Evolutionary conservation across 2,113 vertebrate genomes (phyloP), one percentile per base, ranked within the genome.

Genomic region (Rhynchopsitta pachyrhyncha): DNA sequence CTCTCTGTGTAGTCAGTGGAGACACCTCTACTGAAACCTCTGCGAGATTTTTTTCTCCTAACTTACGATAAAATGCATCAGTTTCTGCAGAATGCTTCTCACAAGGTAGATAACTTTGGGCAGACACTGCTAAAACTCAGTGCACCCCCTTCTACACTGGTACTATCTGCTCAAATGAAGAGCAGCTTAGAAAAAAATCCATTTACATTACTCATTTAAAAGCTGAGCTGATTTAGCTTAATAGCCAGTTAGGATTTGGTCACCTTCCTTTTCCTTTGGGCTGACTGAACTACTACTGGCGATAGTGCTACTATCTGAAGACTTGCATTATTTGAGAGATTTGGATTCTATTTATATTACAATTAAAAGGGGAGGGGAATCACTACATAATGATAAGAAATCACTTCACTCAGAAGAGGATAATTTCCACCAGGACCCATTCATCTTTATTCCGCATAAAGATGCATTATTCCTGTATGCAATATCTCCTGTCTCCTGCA

Each of bases 331-430:
- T 97, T 83, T 33, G 23, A 93, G 81, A 92, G 76, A 15, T 88
- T 93, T 55, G 33, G 77, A 70, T 93, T 91, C 41, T 95, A 50
- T 87, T 86, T 29, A 33, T 25, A 24, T 52, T 86, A 80, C 92
- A 97, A 90, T 95, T 95, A 95, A 93, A 67, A 82, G 33, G 50
- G 37, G 73, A 69, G 52, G 80, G 77, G 88, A 97, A 94, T 31
- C 35, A 41, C 70, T 90, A 68, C 16, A 66, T 33, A 85, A 79
- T 28, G 20, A 83, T 87, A 96, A 66, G 29, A 78, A 95, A 97
- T 47, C 20, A 50, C 87, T 82, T 92, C 47, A 85, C 60, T 85
- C 27, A 3, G 39, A 93, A 90, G n/a, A 70, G 39, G 35, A 93
- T 95, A 94, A 95, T 95, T 96, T 84, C 81, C 80, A 82, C 31